Evolutionary conservation across 2,888 invertebrate species (phyloP).

Genomic region (Disparrhopalites patrizii): DNA sequence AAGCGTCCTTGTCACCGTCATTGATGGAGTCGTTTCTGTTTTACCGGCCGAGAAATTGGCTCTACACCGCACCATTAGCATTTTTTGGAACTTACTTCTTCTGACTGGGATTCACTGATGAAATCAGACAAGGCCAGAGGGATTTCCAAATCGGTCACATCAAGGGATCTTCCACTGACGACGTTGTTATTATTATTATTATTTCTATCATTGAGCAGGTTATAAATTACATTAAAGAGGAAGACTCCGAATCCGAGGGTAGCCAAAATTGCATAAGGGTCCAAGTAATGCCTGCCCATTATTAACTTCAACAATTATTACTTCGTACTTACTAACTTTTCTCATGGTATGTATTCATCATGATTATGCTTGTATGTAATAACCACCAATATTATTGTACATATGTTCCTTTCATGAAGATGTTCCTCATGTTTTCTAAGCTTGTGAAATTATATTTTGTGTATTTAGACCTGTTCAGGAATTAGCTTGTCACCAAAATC

Average conservation of each 20-base stretch:
- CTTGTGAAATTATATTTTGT: too few relatives aligned
- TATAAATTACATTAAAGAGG: conserved; percentile 49
- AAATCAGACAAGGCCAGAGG: conserved; percentile 48
- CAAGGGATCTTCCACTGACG: conserved; percentile 42
- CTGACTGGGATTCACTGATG: conserved; percentile 33
- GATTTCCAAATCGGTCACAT: conserved; percentile 48
- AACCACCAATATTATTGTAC: not conserved
- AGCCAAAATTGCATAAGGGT: conserved; percentile 49
- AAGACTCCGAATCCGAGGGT: conserved; percentile 49
- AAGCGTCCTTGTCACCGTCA: too few relatives aligned
- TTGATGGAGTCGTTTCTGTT: too few relatives aligned
- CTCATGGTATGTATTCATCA: too few relatives aligned
- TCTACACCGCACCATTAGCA: too few relatives aligned
- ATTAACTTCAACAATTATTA: too few relatives aligned
- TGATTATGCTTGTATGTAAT: not conserved
- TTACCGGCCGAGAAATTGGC: too few relatives aligned
- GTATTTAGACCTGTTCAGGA: too few relatives aligned
- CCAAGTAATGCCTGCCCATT: conserved; percentile 49
- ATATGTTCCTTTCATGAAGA: too few relatives aligned
- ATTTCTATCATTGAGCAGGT: conserved; percentile 49
- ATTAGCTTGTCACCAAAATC: too few relatives aligned
- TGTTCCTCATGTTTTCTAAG: too few relatives aligned
- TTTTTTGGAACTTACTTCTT: conserved; percentile 48
- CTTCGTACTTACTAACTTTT: too few relatives aligned
- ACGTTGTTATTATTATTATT: conserved; percentile 31